Base-by-base conservation (phyloP, 2,888 invertebrate genomes). In the Acanthoscelides obtectus region DNA sequence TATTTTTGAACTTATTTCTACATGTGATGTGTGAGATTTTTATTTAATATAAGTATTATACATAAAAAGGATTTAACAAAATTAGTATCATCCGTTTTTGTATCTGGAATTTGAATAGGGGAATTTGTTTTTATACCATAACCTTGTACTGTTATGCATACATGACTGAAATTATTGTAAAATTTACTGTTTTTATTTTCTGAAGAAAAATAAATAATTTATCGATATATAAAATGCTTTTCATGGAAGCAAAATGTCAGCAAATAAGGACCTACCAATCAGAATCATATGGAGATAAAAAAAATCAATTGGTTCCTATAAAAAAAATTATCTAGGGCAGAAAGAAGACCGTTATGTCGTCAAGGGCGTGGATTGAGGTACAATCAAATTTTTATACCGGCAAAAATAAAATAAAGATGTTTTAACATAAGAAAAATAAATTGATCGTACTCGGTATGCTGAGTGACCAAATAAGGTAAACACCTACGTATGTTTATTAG, bases 11-110 rank as follows among this genome's bases (percentile, higher is more conserved):
- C 12, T 3, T 76, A 74, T 69, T 74, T 77, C 72, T 73, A 73
- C 74, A 74, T 78, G 79, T 79, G 76, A 77, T 75, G 77, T 79
- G 79, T 77, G 77, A 79, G 74, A 77, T 72, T 76, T 75, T 75
- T 67, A 20, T 19, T 65, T 69, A 70, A 70, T 68, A 72, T 75
- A 73, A 72, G 70, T 68, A 74, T 71, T 67, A 45, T 45, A 45
- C 45, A 45, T 45, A 45, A 45, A 45, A 45, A 45, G 17, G 45
- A 45, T 45, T 6, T 45, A 17, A 45, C 17, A 45, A 45, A 4
- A 12, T 6, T 4, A 45, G 17, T 3, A 12, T 45, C 45, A 17
- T 45, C 45, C 45, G 45, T 6, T 45, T 45, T 45, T 45, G 45
- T 45, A 45, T 45, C 45, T 45, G 45, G 45, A 45, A 45, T 45